Evolutionary conservation across 1,140 invertebrate species (phyloP).

Genomic region (Anastrepha obliqua): DNA sequence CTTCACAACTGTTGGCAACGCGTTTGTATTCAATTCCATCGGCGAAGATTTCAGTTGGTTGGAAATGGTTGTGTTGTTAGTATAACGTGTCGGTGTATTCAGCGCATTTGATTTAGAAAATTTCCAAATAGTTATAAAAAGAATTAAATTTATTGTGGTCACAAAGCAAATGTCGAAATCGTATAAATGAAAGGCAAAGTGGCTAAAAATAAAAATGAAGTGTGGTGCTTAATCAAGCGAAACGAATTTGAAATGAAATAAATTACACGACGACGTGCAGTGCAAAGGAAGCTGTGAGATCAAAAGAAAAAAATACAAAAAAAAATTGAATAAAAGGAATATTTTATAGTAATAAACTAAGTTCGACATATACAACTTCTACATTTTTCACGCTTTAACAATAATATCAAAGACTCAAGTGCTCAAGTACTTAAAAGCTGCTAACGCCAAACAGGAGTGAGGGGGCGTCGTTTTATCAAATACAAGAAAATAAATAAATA

Average conservation of each 20-base stretch:
- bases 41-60: constrained; percentile 24
- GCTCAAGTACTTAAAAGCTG: no score
- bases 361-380: not conserved
- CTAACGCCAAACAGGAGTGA: no score
- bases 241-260: not conserved
- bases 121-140: constrained; percentile 11
- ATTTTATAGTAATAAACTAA: not conserved
- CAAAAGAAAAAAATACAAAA: not conserved
- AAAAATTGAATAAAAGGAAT: not conserved
- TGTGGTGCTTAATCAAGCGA: constrained; percentile 15
- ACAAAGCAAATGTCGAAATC: not conserved
- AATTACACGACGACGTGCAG: not conserved
- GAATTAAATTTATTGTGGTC: constrained; percentile 19
- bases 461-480: not conserved
- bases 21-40: constrained; percentile 6
- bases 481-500: not conserved
- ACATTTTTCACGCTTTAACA: not conserved
- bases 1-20: not conserved
- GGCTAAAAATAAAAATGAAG: constrained; percentile 14
- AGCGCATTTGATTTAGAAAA: not conserved
- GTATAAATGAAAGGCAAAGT: not conserved
- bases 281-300: constrained; percentile 32
- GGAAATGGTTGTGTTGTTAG: constrained; percentile 24
- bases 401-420: not conserved
- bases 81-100: not conserved